phyloP scores from a whole-genome alignment of 2,113 vertebrate species.

The Arvicanthis niloticus region DNA sequence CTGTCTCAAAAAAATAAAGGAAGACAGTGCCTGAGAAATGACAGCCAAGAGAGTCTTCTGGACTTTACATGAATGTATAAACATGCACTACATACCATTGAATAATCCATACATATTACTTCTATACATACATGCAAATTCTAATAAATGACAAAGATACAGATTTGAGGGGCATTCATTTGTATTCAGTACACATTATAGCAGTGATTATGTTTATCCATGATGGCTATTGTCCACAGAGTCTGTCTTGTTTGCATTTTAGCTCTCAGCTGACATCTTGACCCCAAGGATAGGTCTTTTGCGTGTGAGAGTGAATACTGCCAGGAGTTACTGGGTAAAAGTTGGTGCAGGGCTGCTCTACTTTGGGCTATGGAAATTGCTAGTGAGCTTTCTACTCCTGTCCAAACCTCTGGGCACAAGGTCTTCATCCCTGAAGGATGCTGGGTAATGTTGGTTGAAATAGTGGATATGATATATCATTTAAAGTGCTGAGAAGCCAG shows the following conservation, averaged over 20 bases:
- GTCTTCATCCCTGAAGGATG: neutral
- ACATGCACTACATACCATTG: neutral
- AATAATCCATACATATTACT: neutral
- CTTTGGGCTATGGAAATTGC: fast-evolving
- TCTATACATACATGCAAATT: neutral
- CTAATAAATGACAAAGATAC: neutral
- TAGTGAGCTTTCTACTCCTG: too few relatives aligned
- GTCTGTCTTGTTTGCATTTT: neutral
- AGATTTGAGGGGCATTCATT: neutral
- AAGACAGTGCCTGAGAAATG: too few relatives aligned
- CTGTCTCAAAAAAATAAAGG: neutral
- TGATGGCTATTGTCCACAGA: neutral
- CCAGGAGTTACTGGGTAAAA: neutral
- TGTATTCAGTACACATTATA: neutral
- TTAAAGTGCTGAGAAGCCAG: neutral
- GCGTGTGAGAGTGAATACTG: neutral
- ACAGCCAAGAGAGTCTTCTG: neutral
- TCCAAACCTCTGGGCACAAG: neutral
- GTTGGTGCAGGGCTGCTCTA: fast-evolving
- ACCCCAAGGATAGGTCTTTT: neutral
- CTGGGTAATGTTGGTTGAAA: neutral
- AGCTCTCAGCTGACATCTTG: neutral
- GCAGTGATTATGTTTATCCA: neutral
- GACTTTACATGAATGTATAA: neutral
- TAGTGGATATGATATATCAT: too few relatives aligned